phyloP scores from a whole-genome alignment of 2,888 invertebrate genomes.

The Patella pellucida region DNA sequence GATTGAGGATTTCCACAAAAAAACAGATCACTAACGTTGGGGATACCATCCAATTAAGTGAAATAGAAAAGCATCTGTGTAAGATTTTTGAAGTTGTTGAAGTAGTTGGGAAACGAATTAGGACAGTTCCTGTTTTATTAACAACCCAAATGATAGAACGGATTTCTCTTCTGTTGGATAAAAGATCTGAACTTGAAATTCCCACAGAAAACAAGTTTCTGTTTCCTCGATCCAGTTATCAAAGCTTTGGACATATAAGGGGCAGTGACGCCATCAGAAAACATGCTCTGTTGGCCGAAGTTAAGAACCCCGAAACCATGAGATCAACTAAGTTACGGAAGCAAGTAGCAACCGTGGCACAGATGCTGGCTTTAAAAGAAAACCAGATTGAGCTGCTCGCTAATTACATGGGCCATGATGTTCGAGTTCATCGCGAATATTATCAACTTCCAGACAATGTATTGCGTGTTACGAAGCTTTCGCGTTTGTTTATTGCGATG shows the following conservation, averaged over 20 bases:
- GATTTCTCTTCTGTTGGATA: background rate
- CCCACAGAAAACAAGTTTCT: background rate
- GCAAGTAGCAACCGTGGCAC: conserved; percentile 4
- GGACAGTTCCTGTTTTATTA: background rate
- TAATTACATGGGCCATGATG: background rate
- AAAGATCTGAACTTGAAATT: background rate
- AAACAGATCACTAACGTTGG: background rate
- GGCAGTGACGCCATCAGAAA: background rate
- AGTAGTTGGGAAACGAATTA: background rate
- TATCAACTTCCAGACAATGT: background rate
- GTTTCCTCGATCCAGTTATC: background rate
- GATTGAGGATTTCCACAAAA: background rate
- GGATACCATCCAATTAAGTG: background rate
- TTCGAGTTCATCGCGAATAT: background rate
- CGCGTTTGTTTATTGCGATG: background rate
- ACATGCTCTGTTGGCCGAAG: background rate
- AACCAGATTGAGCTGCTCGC: background rate
- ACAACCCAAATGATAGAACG: background rate
- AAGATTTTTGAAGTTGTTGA: background rate
- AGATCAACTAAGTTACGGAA: background rate
- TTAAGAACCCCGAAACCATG: conserved; percentile 1
- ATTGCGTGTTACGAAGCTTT: background rate
- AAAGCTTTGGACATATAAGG: background rate
- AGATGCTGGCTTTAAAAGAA: conserved; percentile 6
- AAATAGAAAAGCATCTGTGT: background rate